A percentile compares a stretch with the other conserved stretches of the same genome.
Conservation (phyloP, 2,888 invertebrate species). For the Ethmia dodecea region DNA sequence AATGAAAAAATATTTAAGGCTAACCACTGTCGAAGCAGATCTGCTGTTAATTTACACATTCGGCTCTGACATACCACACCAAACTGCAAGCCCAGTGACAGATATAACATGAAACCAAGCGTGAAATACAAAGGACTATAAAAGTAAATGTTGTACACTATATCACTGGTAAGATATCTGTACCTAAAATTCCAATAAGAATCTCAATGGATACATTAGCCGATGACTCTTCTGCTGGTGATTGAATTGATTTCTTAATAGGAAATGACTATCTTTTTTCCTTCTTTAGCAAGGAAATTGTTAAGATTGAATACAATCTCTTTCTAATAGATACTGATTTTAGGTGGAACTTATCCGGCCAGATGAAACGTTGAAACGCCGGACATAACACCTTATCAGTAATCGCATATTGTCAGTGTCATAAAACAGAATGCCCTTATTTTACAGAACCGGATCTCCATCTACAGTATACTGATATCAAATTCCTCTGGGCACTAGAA, state of each 20-base stretch:
- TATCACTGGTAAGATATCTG: not conserved
- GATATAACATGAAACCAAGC: not conserved
- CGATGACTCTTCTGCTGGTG: slow-evolving; percentile 16
- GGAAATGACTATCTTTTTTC: slow-evolving; percentile 22
- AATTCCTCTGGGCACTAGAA: no score
- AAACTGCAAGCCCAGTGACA: no score
- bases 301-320: slow-evolving; percentile 13
- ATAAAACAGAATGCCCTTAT: not conserved
- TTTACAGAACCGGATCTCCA: no score
- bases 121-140: not conserved
- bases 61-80: no score
- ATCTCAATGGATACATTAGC: slow-evolving; percentile 4
- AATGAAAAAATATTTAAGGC: no score
- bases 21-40: no score
- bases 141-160: not conserved
- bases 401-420: not conserved
- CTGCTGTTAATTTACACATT: no score
- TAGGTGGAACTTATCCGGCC: slow-evolving; percentile 19
- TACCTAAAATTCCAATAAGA: not conserved
- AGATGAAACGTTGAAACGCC: not conserved
- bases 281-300: slow-evolving; percentile 13
- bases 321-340: slow-evolving; percentile 18
- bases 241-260: slow-evolving; percentile 15
- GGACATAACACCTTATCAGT: not conserved
- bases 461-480: no score